Evolutionary conservation across 2,888 invertebrate genomes (phyloP).

Genomic region (Palloptera scutellata): DNA sequence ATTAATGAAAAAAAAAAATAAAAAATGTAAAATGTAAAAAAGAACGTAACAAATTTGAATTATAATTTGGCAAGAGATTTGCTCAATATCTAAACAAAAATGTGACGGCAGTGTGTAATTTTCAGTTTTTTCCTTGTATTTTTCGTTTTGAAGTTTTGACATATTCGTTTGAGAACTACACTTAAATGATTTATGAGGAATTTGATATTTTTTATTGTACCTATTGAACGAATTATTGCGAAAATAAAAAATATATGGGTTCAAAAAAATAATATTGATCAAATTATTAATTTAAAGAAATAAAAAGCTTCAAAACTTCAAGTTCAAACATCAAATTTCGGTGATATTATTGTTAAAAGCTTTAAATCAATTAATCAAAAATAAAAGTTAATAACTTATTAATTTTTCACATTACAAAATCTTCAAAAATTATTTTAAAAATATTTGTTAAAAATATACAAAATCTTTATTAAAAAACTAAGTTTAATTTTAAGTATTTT

Average conservation of each 20-base stretch:
- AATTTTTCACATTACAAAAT: too few species aligned
- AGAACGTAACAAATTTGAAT: background rate
- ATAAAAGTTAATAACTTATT: too few species aligned
- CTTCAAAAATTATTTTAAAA: too few species aligned
- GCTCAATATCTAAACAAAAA: too few species aligned
- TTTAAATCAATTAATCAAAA: too few species aligned
- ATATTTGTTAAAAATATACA: too few species aligned
- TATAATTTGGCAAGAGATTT: too few species aligned
- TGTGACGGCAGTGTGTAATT: background rate
- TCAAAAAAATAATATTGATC: background rate
- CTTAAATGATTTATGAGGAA: too few species aligned
- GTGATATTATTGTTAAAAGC: too few species aligned
- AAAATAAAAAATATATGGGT: constrained; percentile 8
- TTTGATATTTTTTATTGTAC: background rate
- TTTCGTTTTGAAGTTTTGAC: background rate
- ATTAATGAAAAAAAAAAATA: background rate
- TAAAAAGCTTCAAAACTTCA: too few species aligned
- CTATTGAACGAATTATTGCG: background rate
- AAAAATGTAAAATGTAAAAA: background rate
- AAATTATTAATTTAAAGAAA: too few species aligned
- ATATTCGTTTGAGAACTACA: too few species aligned
- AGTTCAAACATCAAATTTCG: background rate
- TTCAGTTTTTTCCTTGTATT: background rate
- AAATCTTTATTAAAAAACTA: constrained; percentile 18
- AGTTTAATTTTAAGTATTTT: constrained; percentile 38